Percentiles rank a stretch among this genome's conserved stretches.
Conservation (phyloP, 2,113 vertebrate genomes). For the Mystacornis crossleyi region DNA sequence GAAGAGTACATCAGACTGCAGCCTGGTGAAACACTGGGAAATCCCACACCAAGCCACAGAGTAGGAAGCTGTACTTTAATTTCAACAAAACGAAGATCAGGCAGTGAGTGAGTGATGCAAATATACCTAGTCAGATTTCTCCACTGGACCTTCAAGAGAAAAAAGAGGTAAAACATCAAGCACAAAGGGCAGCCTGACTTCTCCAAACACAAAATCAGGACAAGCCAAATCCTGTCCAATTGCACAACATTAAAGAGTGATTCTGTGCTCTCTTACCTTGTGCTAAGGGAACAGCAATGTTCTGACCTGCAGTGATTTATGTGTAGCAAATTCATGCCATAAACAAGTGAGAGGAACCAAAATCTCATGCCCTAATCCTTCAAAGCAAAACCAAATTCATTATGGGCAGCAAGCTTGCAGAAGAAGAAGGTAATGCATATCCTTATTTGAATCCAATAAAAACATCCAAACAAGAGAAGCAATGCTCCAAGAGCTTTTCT, state of each 20-base stretch:
- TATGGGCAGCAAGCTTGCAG: background rate
- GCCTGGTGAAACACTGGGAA: background rate
- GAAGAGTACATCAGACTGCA: background rate
- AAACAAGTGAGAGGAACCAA: conserved; percentile 37
- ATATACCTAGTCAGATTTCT: background rate
- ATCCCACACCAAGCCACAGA: background rate
- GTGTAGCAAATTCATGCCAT: background rate
- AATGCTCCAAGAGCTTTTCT: background rate
- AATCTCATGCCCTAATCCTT: conserved; percentile 13
- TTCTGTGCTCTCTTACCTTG: conserved; percentile 39
- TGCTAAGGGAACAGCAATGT: conserved; percentile 47
- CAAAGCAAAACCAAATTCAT: conserved; percentile 23
- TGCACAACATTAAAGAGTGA: conserved; percentile 64
- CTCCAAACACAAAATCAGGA: conserved; percentile 41
- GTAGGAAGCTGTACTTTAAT: conserved; percentile 33
- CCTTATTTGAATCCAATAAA: background rate
- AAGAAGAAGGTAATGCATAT: background rate
- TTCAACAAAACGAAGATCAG: conserved; percentile 15
- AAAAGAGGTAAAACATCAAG: conserved; percentile 29
- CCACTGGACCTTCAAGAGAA: conserved; percentile 36
- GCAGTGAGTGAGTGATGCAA: conserved; percentile 29
- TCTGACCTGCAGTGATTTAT: conserved; percentile 54
- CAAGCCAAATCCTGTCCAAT: conserved; percentile 48
- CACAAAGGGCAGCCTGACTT: conserved; percentile 36
- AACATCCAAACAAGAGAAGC: background rate